Percentiles rank a stretch among this genome's conserved stretches.
phyloP scores from a whole-genome alignment of 2,797 vertebrate species.

The Hydrocynus forskahlii region DNA sequence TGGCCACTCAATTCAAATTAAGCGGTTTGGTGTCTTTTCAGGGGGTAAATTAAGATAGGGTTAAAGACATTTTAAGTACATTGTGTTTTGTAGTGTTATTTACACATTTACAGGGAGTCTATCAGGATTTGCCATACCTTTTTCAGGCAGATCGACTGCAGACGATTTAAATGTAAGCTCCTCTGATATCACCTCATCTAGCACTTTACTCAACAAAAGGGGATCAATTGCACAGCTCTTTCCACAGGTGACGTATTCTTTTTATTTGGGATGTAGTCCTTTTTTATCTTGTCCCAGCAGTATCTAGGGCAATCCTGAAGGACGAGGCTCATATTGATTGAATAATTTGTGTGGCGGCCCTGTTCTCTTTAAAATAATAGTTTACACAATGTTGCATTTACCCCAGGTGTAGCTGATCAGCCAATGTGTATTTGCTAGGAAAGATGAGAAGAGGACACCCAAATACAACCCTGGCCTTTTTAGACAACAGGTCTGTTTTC shows the following conservation, averaged over 20 bases:
- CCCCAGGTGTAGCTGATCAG: no score
- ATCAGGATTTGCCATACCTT: neutral
- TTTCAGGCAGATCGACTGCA: conserved; percentile 8
- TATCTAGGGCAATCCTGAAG: neutral
- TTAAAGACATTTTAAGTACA: no score
- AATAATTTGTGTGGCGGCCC: neutral
- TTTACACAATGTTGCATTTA: no score
- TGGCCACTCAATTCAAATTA: no score
- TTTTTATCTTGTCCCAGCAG: neutral
- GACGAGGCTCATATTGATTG: neutral
- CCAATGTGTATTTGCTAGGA: no score
- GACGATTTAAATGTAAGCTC: neutral
- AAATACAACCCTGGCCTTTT: no score
- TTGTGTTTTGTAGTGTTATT: neutral
- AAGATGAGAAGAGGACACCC: no score
- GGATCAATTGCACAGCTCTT: neutral
- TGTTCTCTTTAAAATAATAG: neutral
- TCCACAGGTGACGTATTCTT: neutral
- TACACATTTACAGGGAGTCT: neutral
- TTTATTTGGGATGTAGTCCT: neutral
- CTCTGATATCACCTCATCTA: conserved; percentile 6
- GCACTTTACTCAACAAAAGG: conserved; percentile 7
- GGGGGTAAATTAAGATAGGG: no score
- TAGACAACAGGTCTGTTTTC: no score
- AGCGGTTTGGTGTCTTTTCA: no score